phyloP scores from a whole-genome alignment of 2,888 invertebrate species.

The Drosophila aldrichi region DNA sequence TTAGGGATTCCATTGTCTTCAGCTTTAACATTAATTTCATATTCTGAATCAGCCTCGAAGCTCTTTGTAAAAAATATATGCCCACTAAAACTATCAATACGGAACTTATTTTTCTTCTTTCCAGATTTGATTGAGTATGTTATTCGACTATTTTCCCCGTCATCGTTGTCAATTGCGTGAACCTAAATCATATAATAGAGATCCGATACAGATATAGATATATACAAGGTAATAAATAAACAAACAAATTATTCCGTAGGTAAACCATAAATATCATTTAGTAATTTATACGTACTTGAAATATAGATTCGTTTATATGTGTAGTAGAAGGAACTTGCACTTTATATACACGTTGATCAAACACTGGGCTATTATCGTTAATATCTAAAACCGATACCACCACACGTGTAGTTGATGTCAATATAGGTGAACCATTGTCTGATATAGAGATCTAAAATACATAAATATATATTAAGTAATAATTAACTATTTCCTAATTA shows the following conservation, averaged over 20 bases:
- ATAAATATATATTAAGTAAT: background rate
- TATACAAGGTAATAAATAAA: background rate
- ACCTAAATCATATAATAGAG: constrained; percentile 62
- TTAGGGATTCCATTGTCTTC: constrained; percentile 92
- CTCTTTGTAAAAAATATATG: constrained; percentile 91
- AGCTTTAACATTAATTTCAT: constrained; percentile 86
- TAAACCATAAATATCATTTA: background rate
- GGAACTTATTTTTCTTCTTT: constrained; percentile 91
- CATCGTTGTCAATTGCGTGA: constrained; percentile 92
- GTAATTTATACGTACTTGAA: constrained; percentile 86
- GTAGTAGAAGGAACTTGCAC: constrained; percentile 90
- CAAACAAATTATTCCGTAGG: background rate
- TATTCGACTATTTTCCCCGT: constrained; percentile 92
- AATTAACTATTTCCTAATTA: too few species aligned
- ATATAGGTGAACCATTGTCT: constrained; percentile 91
- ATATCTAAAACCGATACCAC: constrained; percentile 92
- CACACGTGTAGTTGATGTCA: constrained; percentile 92
- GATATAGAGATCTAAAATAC: constrained; percentile 88
- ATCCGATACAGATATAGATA: background rate
- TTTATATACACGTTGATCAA: constrained; percentile 93
- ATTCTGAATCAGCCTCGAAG: constrained; percentile 88
- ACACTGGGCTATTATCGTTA: constrained; percentile 95
- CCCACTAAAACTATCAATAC: constrained; percentile 92
- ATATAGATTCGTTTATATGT: constrained; percentile 86
- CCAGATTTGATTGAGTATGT: constrained; percentile 93